Percentiles rank a stretch among this genome's conserved stretches.
phyloP scores from a whole-genome alignment of 1,140 invertebrate genomes.

The Pseudomyrmex gracilis region DNA sequence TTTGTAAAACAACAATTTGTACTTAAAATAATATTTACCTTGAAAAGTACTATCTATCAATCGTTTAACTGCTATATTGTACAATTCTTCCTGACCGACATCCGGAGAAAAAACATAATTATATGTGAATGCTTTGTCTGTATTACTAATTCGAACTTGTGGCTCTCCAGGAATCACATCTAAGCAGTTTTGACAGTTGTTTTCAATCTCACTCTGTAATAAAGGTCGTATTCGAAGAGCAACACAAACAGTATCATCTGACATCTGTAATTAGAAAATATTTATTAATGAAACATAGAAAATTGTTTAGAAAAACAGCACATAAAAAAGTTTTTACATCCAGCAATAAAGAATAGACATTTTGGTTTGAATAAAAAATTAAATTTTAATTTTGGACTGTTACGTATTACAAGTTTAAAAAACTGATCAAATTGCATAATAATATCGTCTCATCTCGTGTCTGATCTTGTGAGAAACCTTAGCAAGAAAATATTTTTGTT shows the following conservation, averaged over 20 bases:
- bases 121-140: conserved; percentile 93
- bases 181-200: conserved; percentile 89
- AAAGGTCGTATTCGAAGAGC: conserved; percentile 93
- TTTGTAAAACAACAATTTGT: background rate
- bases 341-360: too few relatives aligned
- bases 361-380: too few relatives aligned
- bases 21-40: conserved; percentile 86
- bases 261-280: conserved; percentile 76
- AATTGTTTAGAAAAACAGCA: too few relatives aligned
- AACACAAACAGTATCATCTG: conserved; percentile 88
- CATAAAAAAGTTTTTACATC: too few relatives aligned
- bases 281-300: too few relatives aligned
- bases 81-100: conserved; percentile 91
- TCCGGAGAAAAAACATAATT: conserved; percentile 93
- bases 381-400: too few relatives aligned
- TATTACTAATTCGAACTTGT: conserved; percentile 90
- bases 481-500: too few relatives aligned
- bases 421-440: too few relatives aligned
- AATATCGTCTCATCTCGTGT: too few relatives aligned
- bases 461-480: too few relatives aligned
- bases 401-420: too few relatives aligned
- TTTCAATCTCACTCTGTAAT: conserved; percentile 89
- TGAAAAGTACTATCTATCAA: conserved; percentile 93
- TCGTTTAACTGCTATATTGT: conserved; percentile 90
- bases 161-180: conserved; percentile 87